Conservation (phyloP, 1,140 invertebrate species). For the Neodiprion pinetum region DNA sequence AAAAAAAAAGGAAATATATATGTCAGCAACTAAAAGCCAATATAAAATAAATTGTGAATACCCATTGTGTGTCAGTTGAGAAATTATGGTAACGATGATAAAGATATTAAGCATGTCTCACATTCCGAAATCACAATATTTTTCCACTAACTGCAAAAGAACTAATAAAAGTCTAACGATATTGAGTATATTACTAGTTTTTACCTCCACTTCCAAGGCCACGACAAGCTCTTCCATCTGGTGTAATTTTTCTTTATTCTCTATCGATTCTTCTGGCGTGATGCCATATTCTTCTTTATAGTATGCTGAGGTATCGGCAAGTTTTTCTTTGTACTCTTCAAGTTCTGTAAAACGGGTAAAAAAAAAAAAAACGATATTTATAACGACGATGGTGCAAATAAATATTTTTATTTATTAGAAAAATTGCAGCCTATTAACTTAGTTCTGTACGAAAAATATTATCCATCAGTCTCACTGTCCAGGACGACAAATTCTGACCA, state of each 20-base stretch:
- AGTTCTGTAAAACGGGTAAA: slow-evolving; percentile 39
- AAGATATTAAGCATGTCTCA: no score
- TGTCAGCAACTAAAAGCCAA: no score
- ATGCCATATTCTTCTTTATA: slow-evolving; percentile 54
- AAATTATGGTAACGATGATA: no score
- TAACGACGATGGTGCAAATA: not conserved
- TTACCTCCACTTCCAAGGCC: slow-evolving; percentile 56
- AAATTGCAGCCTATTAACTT: no score
- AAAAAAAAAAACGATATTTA: not conserved
- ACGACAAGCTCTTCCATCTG: slow-evolving; percentile 54
- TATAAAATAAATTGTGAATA: no score
- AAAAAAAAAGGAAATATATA: not conserved
- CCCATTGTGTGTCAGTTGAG: no score
- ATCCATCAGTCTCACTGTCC: no score
- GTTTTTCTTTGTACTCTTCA: slow-evolving; percentile 45
- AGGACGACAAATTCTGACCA: no score
- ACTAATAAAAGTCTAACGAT: not conserved
- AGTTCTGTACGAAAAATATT: no score
- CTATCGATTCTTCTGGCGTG: slow-evolving; percentile 48
- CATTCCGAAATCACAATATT: not conserved
- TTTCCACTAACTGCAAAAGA: not conserved
- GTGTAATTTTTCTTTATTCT: slow-evolving; percentile 52
- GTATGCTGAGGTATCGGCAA: slow-evolving; percentile 40
- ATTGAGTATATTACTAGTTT: not conserved
- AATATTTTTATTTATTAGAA: no score